Evolutionary conservation across 2,888 invertebrate species (phyloP).

Genomic region (Xanthorhoe spadicearia): DNA sequence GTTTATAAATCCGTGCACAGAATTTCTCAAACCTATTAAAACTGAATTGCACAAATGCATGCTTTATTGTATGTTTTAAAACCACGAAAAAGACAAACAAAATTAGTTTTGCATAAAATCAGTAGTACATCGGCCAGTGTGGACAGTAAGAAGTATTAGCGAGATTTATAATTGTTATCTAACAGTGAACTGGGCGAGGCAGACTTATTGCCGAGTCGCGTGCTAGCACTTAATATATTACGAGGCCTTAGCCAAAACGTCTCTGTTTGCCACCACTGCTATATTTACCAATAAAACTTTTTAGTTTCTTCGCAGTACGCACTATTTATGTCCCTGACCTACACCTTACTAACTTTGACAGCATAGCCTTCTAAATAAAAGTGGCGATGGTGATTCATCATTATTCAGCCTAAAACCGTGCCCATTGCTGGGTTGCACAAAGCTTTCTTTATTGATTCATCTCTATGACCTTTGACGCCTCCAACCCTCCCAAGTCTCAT

Average conservation of each 20-base stretch:
- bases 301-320: slow-evolving; percentile 45
- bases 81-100: too few relatives aligned
- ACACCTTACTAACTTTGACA: neutral
- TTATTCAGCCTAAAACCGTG: too few relatives aligned
- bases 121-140: slow-evolving; percentile 53
- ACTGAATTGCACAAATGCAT: too few relatives aligned
- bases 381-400: neutral
- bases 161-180: slow-evolving; percentile 81
- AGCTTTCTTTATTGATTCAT: too few relatives aligned
- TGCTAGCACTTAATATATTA: slow-evolving; percentile 78
- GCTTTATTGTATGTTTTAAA: neutral
- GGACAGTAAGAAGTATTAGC: slow-evolving; percentile 78
- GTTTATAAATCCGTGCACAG: too few relatives aligned
- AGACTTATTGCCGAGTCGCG: slow-evolving; percentile 76
- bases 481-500: too few relatives aligned
- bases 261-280: slow-evolving; percentile 71
- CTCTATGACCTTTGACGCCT: too few relatives aligned
- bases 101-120: slow-evolving; percentile 23
- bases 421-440: too few relatives aligned
- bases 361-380: neutral
- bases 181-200: slow-evolving; percentile 71
- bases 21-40: too few relatives aligned
- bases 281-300: slow-evolving; percentile 73
- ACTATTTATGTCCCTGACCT: neutral
- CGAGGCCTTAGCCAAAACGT: slow-evolving; percentile 73